Evolutionary conservation across 2,888 invertebrate genomes (phyloP), one percentile per base, ranked within the genome.

Genomic region (Pammene aurita): DNA sequence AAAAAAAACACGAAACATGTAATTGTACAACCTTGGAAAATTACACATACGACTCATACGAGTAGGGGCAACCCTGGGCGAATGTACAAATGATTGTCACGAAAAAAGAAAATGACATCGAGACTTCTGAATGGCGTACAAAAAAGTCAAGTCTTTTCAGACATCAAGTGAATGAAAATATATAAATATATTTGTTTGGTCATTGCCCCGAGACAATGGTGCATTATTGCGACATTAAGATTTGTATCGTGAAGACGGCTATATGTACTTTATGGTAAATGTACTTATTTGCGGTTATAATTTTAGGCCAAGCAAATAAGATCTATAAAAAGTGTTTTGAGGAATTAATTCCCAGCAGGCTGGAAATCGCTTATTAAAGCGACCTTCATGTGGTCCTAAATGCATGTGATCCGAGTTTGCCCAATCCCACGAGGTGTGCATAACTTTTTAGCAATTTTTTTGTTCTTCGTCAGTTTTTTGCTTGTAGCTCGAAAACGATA

Each of bases 101-200:
- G 55, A 69, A 68, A 64, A 63, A 58, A 64, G 58, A 69, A 60
- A 65, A 69, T 65, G 54, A 46, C 46, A n/a, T 10, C 7, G n/a
- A 67, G 70, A 58, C 70, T 66, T 66, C 57, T 66, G 66, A 66
- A 71, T 62, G 70, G 66, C 18, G 62, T 14, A 63, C 66, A 62
- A 66, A 71, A 65, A 64, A 56, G 13, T 41, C 26, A 13, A 14
- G 44, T 52, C 50, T 57, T 48, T 70, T 46, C 57, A 57, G 66
- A 44, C 50, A 50, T 63, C 52, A 44, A 50, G 38, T 69, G 69
- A 69, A 69, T 69, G 69, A 69, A 69, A 69, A 69, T 64, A 64
- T 64, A 69, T 67, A 46, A 67, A 65, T 68, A 52, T 54, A 46
- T 44, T 65, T n/a, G 41, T 44, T 58, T 34, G 64, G 69, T 65